These are phyloP conservation scores for Pipistrellus pipistrellus DNA, from an alignment of 2,797 vertebrate species.

Conservation along the genomic window DNA sequence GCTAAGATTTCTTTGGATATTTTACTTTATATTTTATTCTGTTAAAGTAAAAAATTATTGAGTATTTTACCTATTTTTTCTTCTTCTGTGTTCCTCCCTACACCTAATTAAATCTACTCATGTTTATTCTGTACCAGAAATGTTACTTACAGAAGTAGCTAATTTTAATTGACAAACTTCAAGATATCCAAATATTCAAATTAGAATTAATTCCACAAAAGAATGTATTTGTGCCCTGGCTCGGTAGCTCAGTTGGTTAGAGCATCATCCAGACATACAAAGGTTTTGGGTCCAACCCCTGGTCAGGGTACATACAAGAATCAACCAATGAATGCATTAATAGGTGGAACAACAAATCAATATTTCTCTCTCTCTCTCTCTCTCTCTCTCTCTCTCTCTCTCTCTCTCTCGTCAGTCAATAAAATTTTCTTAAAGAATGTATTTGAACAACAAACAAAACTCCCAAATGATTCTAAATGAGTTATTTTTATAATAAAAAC, in stretches of 20 bases:
- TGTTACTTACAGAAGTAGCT: neutral
- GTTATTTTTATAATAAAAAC: neutral
- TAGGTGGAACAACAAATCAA: neutral
- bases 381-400: neutral
- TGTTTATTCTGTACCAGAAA: neutral
- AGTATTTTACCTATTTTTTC: neutral
- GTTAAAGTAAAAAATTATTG: neutral
- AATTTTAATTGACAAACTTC: neutral
- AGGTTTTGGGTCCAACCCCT: neutral
- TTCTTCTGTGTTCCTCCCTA: neutral
- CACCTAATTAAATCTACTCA: too few species aligned
- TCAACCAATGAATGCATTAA: neutral
- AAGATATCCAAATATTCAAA: neutral
- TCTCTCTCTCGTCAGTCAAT: neutral
- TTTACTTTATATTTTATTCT: neutral
- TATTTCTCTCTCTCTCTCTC: neutral
- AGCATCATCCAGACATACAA: neutral
- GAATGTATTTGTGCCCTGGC: neutral
- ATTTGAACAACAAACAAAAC: neutral
- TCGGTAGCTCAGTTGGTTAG: neutral
- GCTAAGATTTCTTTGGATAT: neutral
- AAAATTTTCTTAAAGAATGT: neutral
- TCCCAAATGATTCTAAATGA: neutral
- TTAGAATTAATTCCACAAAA: conserved; percentile 5
- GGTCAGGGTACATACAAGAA: neutral